Percentiles rank a stretch among this genome's conserved stretches.
These are phyloP conservation scores for Fregetta grallaria DNA, from an alignment of 2,113 vertebrate species.

Conservation along the genomic window DNA sequence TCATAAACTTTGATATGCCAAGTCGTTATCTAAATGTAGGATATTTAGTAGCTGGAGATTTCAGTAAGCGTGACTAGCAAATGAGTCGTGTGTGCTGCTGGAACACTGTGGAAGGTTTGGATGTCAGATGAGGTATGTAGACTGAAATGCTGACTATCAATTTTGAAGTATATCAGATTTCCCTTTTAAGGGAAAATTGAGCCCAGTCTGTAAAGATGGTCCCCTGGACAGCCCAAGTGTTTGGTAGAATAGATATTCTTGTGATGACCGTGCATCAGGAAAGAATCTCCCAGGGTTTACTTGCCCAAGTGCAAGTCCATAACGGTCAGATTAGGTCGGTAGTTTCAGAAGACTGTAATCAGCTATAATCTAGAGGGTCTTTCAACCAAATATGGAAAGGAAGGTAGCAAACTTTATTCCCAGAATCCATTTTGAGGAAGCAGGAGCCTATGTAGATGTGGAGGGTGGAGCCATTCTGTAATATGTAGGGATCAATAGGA, in stretches of 20 bases:
- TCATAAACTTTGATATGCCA: neutral
- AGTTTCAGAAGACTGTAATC: neutral
- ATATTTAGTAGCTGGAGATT: neutral
- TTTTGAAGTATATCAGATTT: neutral
- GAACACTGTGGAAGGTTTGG: neutral
- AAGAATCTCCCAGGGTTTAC: neutral
- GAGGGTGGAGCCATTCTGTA: neutral
- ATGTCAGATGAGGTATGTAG: neutral
- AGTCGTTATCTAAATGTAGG: neutral
- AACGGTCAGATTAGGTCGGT: neutral
- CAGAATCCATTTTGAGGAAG: neutral
- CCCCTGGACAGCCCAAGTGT: neutral
- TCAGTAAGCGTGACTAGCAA: neutral
- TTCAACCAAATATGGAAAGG: neutral
- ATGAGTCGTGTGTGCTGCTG: neutral
- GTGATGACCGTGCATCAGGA: neutral
- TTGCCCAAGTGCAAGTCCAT: neutral
- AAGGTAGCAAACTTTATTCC: neutral
- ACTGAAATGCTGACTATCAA: neutral
- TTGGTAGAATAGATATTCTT: neutral
- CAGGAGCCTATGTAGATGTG: neutral
- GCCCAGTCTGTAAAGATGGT: neutral
- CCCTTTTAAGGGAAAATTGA: neutral
- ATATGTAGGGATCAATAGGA: rapidly evolving
- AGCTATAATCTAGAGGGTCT: neutral